Percentiles rank a stretch among this genome's conserved stretches.
Conservation (phyloP, 2,797 vertebrate genomes). For the Ctenosaura bakeri region DNA sequence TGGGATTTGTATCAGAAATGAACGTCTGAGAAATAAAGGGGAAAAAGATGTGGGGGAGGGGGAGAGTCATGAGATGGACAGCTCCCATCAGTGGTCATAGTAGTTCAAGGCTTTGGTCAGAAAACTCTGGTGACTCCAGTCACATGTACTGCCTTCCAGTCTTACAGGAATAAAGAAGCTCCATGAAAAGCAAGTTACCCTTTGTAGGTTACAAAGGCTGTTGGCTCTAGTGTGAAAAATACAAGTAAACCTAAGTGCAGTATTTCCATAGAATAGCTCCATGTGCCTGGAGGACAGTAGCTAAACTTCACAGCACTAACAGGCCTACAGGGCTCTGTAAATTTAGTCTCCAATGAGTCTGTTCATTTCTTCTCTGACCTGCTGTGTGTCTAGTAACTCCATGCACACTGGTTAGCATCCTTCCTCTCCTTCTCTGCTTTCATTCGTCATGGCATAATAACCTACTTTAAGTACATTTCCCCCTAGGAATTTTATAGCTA, state of each 20-base stretch:
- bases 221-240: not conserved
- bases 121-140: not conserved
- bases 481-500: not conserved
- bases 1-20: conserved; percentile 60
- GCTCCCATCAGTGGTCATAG: conserved; percentile 66
- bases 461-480: not conserved
- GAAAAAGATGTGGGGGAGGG: conserved; percentile 63
- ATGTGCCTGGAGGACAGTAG: not conserved
- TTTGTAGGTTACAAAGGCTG: not conserved
- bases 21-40: conserved; percentile 65
- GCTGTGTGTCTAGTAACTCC: not conserved
- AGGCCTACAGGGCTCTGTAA: not conserved
- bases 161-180: fast-evolving
- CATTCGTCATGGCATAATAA: not conserved
- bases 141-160: not conserved
- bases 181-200: not conserved
- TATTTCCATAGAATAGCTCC: not conserved
- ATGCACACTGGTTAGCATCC: not conserved
- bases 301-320: not conserved
- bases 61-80: conserved; percentile 48
- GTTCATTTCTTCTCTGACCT: not conserved
- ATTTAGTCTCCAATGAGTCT: not conserved
- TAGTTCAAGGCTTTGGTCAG: conserved; percentile 25
- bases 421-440: not conserved
- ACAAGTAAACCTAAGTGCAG: not conserved